Evolutionary conservation across 2,113 vertebrate species (phyloP).

Genomic region (Eudyptes chrysolophus): DNA sequence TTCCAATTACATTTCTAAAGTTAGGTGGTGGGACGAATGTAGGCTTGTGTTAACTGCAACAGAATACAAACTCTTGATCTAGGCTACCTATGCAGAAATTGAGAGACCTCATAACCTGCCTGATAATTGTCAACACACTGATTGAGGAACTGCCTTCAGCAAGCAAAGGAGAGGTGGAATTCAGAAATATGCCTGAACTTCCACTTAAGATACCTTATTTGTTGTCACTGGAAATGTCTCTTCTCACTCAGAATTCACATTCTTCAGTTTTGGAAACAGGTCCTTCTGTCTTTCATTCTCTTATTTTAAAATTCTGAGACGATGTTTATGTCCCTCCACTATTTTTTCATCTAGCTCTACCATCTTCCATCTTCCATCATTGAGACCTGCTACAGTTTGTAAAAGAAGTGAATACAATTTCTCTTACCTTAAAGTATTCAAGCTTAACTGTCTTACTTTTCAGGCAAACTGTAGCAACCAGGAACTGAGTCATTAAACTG

Average conservation of each 20-base stretch:
- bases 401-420: not conserved
- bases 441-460: not conserved
- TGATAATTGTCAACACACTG: not conserved
- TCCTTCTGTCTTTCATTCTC: not conserved
- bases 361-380: not conserved
- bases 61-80: not conserved
- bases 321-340: not conserved
- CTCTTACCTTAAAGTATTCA: not conserved
- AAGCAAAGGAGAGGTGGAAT: not conserved
- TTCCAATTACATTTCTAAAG: not conserved
- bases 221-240: not conserved
- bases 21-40: not conserved
- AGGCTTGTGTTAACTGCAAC: not conserved
- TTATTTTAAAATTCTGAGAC: not conserved
- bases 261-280: not conserved
- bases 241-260: not conserved
- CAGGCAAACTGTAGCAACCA: not conserved
- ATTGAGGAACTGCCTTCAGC: not conserved
- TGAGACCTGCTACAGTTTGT: not conserved
- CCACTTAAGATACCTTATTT: not conserved
- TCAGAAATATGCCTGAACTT: not conserved
- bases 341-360: not conserved
- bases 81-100: not conserved
- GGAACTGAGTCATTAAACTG: not conserved
- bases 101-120: not conserved